Evolutionary conservation across 2,113 vertebrate genomes (phyloP).

Genomic region (Pangasianodon hypophthalmus): DNA sequence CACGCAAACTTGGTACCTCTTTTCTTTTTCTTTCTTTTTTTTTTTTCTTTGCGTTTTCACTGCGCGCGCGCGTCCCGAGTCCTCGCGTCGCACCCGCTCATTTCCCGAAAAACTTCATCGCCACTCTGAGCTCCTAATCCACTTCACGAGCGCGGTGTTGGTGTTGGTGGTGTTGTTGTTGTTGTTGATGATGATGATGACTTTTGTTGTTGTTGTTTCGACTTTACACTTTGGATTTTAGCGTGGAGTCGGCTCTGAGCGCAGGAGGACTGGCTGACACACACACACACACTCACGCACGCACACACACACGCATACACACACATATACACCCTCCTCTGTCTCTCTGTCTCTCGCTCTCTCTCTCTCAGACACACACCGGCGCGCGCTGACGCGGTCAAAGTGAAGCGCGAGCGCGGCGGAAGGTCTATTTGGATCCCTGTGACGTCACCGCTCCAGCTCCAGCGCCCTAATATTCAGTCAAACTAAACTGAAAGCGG

Average conservation of each 20-base stretch:
- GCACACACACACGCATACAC: not conserved
- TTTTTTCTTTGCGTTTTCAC: not conserved
- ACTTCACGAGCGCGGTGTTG: not conserved
- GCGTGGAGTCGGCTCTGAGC: not conserved
- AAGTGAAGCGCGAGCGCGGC: slow-evolving; percentile 37
- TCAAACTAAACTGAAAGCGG: not conserved
- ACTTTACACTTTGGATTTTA: not conserved
- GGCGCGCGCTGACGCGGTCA: slow-evolving; percentile 19
- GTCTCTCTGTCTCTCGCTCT: too few species aligned
- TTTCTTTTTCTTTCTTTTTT: not conserved
- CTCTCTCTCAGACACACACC: not conserved
- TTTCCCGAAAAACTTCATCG: slow-evolving; percentile 12
- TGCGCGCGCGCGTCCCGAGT: not conserved
- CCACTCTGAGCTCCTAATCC: slow-evolving; percentile 27
- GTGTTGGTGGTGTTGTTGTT: not conserved
- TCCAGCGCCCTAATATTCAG: not conserved
- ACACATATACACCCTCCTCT: not conserved
- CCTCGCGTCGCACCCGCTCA: slow-evolving; percentile 6
- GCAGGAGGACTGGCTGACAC: not conserved
- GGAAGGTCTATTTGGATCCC: not conserved
- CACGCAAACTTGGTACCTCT: not conserved
- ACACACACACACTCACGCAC: not conserved
- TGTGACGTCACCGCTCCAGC: slow-evolving; percentile 43
- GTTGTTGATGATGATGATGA: not conserved
- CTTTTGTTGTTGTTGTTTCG: not conserved